These are phyloP conservation scores for Ophraella communa DNA, from an alignment of 2,888 invertebrate genomes.

Conservation along the genomic window DNA sequence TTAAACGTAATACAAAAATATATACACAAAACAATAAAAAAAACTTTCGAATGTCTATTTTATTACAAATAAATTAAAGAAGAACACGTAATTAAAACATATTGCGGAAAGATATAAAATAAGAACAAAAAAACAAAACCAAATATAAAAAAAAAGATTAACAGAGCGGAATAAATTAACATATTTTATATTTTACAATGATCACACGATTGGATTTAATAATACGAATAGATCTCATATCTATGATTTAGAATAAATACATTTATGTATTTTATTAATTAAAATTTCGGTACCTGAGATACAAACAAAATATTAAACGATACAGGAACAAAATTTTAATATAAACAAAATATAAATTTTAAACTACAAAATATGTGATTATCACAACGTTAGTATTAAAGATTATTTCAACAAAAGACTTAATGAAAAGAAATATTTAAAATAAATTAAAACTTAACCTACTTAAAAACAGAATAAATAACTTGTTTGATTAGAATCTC, in stretches of 20 bases:
- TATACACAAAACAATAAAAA: not conserved
- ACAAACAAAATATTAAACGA: not conserved
- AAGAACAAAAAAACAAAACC: constrained; percentile 18
- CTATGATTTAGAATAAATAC: not conserved
- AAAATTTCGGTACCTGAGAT: not conserved
- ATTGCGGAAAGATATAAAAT: constrained; percentile 10
- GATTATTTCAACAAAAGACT: constrained; percentile 27
- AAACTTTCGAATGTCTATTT: not conserved
- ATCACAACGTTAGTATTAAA: constrained; percentile 39
- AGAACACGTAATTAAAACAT: not conserved
- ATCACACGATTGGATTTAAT: constrained; percentile 20
- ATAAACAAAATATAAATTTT: constrained; percentile 25
- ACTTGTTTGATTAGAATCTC: not conserved
- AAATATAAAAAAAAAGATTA: constrained; percentile 33
- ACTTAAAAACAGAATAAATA: constrained; percentile 27
- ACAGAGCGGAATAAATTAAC: constrained; percentile 38
- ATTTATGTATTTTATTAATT: not conserved
- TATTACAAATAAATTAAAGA: not conserved
- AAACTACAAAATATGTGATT: constrained; percentile 31
- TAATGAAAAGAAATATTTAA: constrained; percentile 26
- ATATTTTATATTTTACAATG: constrained; percentile 41
- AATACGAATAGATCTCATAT: not conserved
- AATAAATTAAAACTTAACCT: constrained; percentile 32
- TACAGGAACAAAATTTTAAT: not conserved
- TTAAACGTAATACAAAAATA: not conserved